A percentile compares a stretch with the other conserved stretches of the same genome.
These are phyloP conservation scores for Microchrysa polita DNA, from an alignment of 2,888 invertebrate genomes.

Conservation along the genomic window DNA sequence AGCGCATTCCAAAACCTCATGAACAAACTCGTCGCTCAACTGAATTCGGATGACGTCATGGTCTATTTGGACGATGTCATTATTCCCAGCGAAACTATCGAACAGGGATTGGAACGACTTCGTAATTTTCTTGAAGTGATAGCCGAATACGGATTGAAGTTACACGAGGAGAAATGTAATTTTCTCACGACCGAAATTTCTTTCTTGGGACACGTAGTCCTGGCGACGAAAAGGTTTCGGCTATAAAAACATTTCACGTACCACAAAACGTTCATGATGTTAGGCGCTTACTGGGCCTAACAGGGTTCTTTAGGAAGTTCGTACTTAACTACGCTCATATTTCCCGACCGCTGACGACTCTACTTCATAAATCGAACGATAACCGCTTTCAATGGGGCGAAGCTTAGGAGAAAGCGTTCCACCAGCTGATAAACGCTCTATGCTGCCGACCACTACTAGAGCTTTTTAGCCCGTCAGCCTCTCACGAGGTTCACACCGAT, in stretches of 20 bases:
- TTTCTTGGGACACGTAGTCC: conserved; percentile 49
- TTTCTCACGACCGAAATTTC: conserved; percentile 48
- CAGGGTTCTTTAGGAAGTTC: conserved; percentile 34
- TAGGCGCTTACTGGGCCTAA: conserved; percentile 18
- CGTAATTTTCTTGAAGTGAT: conserved; percentile 47
- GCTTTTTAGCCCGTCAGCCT: conserved; percentile 40
- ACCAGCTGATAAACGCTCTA: conserved; percentile 36
- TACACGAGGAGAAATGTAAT: conserved; percentile 50
- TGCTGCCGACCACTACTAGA: conserved; percentile 44
- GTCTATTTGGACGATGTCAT: conserved; percentile 50
- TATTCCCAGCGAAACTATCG: conserved; percentile 47
- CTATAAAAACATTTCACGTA: background rate
- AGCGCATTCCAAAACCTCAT: conserved; percentile 44
- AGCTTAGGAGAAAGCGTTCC: conserved; percentile 44
- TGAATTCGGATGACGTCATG: background rate
- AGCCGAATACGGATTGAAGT: conserved; percentile 44
- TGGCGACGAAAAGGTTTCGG: conserved; percentile 39
- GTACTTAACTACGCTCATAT: conserved; percentile 15
- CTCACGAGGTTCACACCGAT: conserved; percentile 51
- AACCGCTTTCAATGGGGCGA: conserved; percentile 43
- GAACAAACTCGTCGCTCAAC: conserved; percentile 13
- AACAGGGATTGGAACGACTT: conserved; percentile 28
- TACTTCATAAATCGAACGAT: conserved; percentile 38
- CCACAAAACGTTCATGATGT: background rate
- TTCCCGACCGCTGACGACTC: conserved; percentile 42